Evolutionary conservation across 1,140 invertebrate species (phyloP).

Genomic region (Glossosoma conforme): DNA sequence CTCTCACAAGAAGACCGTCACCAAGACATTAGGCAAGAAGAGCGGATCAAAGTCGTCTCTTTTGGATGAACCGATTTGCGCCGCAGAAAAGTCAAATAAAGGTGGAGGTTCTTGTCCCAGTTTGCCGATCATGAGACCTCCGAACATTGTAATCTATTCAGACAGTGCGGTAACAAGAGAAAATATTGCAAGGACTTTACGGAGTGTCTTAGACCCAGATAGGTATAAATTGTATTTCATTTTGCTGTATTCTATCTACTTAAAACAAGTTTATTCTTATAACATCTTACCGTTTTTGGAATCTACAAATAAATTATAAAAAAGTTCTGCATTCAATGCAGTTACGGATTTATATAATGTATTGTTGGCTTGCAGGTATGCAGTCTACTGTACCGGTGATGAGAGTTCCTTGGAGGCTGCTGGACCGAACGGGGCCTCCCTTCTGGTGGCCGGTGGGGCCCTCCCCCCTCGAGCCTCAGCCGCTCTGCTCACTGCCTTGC

Average conservation of each 20-base stretch:
- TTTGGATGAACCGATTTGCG: slow-evolving; percentile 25
- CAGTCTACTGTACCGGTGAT: slow-evolving; percentile 28
- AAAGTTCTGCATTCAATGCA: too few relatives aligned
- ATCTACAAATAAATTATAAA: too few relatives aligned
- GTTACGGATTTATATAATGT: background rate
- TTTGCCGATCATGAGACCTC: slow-evolving; percentile 26
- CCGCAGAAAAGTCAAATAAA: slow-evolving; percentile 24
- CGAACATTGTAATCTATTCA: slow-evolving; percentile 28
- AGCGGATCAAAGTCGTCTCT: slow-evolving; percentile 27
- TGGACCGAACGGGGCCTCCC: slow-evolving; percentile 67
- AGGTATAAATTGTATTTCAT: slow-evolving; percentile 22
- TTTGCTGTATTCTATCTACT: background rate
- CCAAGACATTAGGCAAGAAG: slow-evolving; percentile 22
- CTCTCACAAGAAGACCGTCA: slow-evolving; percentile 20
- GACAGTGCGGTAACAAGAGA: slow-evolving; percentile 29
- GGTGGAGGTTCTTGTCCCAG: slow-evolving; percentile 26
- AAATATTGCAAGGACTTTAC: slow-evolving; percentile 27
- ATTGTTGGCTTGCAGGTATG: slow-evolving; percentile 22
- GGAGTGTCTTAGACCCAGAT: slow-evolving; percentile 27
- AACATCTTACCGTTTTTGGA: background rate
- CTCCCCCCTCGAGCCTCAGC: slow-evolving; percentile 59
- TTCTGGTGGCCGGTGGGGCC: slow-evolving; percentile 74
- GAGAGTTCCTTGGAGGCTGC: slow-evolving; percentile 33
- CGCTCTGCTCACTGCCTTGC: slow-evolving; percentile 66
- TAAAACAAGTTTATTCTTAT: background rate